Evolutionary conservation across 2,113 vertebrate species (phyloP).

Genomic region (Meleagris gallopavo): DNA sequence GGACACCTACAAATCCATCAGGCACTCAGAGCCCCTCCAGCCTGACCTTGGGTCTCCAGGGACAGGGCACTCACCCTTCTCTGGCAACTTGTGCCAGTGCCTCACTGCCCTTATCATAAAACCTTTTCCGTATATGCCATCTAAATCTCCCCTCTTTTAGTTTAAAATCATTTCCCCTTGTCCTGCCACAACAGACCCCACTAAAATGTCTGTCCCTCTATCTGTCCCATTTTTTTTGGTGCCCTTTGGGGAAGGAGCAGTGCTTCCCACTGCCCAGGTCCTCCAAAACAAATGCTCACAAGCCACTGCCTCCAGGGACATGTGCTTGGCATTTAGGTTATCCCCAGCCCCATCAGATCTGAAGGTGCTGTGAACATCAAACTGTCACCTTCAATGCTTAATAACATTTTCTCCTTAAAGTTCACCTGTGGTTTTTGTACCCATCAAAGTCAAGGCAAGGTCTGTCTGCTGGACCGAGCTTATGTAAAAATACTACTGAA

Average conservation of each 20-base stretch:
- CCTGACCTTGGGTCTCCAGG: too few relatives aligned
- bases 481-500: slow-evolving; percentile 28
- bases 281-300: neutral
- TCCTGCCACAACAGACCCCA: too few relatives aligned
- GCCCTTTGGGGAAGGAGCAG: neutral
- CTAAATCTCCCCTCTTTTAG: too few relatives aligned
- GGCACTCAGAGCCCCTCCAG: too few relatives aligned
- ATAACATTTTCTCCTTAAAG: neutral
- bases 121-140: too few relatives aligned
- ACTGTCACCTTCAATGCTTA: neutral
- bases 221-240: too few relatives aligned
- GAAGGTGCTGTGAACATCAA: neutral
- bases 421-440: neutral
- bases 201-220: too few relatives aligned
- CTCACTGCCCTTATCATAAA: too few relatives aligned
- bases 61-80: too few relatives aligned
- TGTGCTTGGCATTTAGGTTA: neutral
- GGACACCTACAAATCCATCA: too few relatives aligned
- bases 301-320: neutral
- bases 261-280: neutral
- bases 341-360: neutral
- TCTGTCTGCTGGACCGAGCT: neutral
- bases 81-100: too few relatives aligned
- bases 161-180: too few relatives aligned
- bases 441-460: neutral